Conservation (phyloP, 2,113 vertebrate genomes). For the Archilochus colubris region DNA sequence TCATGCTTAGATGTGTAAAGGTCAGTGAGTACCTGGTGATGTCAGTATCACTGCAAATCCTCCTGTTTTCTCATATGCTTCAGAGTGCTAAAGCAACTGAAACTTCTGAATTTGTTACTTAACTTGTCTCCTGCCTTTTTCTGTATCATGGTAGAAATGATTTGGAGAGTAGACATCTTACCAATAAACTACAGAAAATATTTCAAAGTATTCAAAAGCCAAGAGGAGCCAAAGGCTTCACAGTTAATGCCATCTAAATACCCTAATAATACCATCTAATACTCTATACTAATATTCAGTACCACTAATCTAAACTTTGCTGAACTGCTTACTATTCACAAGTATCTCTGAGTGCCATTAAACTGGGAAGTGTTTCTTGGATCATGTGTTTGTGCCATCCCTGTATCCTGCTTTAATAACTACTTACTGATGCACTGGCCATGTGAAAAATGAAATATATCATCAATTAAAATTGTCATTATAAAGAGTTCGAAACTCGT, state of each 20-base stretch:
- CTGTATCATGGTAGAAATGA: neutral
- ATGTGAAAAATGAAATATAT: neutral
- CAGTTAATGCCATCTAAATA: neutral
- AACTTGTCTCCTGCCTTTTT: neutral
- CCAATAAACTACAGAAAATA: neutral
- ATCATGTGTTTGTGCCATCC: neutral
- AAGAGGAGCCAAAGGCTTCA: neutral
- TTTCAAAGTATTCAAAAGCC: neutral
- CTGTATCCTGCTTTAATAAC: neutral
- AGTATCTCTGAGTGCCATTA: neutral
- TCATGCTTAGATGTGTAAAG: neutral
- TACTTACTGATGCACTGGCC: neutral
- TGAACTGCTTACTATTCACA: neutral
- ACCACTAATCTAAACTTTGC: neutral
- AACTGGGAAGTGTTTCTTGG: neutral
- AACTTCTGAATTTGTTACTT: neutral
- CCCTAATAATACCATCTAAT: neutral
- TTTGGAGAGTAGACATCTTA: neutral
- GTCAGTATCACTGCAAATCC: neutral
- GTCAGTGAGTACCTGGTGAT: neutral
- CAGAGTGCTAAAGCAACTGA: neutral
- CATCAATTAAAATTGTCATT: slow-evolving; percentile 21
- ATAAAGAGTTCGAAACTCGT: neutral
- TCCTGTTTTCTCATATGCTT: neutral
- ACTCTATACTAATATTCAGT: neutral